A percentile compares a stretch with the other conserved stretches of the same genome.
These are phyloP conservation scores for Microtus ochrogaster DNA, from an alignment of 2,113 vertebrate species.

Conservation along the genomic window DNA sequence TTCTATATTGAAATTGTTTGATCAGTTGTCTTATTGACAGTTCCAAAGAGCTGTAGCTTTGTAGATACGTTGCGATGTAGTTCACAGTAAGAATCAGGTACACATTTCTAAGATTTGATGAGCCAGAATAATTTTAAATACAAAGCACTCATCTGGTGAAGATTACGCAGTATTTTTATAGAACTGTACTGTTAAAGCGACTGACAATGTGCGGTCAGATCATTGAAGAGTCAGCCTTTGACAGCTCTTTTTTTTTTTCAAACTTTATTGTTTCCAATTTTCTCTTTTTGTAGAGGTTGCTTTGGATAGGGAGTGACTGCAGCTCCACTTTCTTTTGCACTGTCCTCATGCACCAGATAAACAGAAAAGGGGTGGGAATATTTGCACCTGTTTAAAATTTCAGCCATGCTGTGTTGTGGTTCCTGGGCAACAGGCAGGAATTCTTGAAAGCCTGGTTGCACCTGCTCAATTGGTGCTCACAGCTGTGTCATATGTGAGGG, in stretches of 20 bases:
- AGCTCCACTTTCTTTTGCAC: slow-evolving; percentile 64
- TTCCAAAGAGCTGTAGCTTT: slow-evolving; percentile 60
- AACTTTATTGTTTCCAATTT: slow-evolving; percentile 74
- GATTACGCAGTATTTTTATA: slow-evolving; percentile 48
- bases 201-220: neutral
- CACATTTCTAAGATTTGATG: slow-evolving; percentile 72
- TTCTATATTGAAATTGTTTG: slow-evolving; percentile 58
- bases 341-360: slow-evolving; percentile 62
- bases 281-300: slow-evolving; percentile 32
- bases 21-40: slow-evolving; percentile 41
- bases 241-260: slow-evolving; percentile 62
- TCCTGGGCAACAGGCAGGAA: slow-evolving; percentile 88
- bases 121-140: slow-evolving; percentile 78
- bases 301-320: slow-evolving; percentile 66
- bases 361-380: slow-evolving; percentile 71
- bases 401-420: slow-evolving; percentile 83
- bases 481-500: slow-evolving; percentile 82
- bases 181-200: slow-evolving; percentile 25
- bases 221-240: slow-evolving; percentile 33
- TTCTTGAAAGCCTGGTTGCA: slow-evolving; percentile 87
- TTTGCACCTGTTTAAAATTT: slow-evolving; percentile 87
- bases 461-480: slow-evolving; percentile 85
- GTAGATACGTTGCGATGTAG: slow-evolving; percentile 51
- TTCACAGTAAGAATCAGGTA: slow-evolving; percentile 65
- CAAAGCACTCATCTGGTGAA: slow-evolving; percentile 63